Conservation (phyloP, 2,797 vertebrate species). For the Pseudomugil tenellus region DNA sequence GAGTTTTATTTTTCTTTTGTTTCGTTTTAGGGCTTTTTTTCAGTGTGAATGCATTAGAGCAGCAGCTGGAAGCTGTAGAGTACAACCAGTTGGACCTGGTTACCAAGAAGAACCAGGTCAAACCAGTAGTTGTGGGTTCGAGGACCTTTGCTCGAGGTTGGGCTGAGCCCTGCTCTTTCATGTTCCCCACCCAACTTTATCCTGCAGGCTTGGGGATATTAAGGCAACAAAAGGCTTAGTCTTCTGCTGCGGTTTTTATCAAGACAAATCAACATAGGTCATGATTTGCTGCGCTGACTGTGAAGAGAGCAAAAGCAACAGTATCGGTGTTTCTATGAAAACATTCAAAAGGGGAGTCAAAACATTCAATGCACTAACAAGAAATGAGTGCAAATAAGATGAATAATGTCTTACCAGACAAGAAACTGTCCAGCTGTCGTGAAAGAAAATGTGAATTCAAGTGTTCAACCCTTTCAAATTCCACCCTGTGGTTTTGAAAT, state of each 20-base stretch:
- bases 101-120: not conserved
- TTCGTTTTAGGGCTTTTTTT: not conserved
- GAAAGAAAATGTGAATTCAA: slow-evolving; percentile 83
- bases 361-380: slow-evolving; percentile 51
- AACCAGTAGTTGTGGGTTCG: slow-evolving; percentile 12
- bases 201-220: slow-evolving; percentile 47
- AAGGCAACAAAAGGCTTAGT: slow-evolving; percentile 13
- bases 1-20: slow-evolving; percentile 6
- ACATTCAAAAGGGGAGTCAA: slow-evolving; percentile 31
- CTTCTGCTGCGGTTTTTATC: slow-evolving; percentile 26
- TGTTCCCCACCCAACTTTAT: slow-evolving; percentile 7
- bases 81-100: slow-evolving; percentile 29
- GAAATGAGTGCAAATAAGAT: slow-evolving; percentile 49
- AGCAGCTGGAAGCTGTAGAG: slow-evolving; percentile 19
- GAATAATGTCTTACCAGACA: slow-evolving; percentile 55
- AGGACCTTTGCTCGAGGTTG: slow-evolving; percentile 23
- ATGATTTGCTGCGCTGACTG: slow-evolving; percentile 32
- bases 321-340: slow-evolving; percentile 30
- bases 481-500: slow-evolving; percentile 73
- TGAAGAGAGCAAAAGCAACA: slow-evolving; percentile 32
- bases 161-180: slow-evolving; percentile 17
- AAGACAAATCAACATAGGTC: slow-evolving; percentile 21
- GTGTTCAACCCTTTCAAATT: slow-evolving; percentile 72
- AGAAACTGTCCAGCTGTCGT: slow-evolving; percentile 67
- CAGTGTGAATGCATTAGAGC: slow-evolving; percentile 14